Evolutionary conservation across 2,888 invertebrate genomes (phyloP).

Genomic region (Acrocyrtus sp.): DNA sequence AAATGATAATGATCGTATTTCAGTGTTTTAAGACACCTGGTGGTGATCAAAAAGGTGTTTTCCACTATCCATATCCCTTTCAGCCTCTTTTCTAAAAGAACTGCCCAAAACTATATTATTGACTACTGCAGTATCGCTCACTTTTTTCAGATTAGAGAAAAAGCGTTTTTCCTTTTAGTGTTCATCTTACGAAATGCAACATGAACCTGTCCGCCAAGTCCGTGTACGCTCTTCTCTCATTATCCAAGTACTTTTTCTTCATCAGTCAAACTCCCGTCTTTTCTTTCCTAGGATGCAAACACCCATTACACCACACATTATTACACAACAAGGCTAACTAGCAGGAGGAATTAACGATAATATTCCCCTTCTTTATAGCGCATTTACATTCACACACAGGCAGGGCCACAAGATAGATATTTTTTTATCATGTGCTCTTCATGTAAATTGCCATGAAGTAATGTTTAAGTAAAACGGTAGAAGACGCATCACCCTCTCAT

Average conservation of each 20-base stretch:
- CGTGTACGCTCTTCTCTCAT: constrained; percentile 26
- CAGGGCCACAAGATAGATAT: too few species aligned
- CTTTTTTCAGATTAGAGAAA: too few species aligned
- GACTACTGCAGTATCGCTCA: too few species aligned
- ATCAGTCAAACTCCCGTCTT: constrained; percentile 34
- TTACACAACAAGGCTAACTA: constrained; percentile 18
- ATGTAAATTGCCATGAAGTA: constrained; percentile 35
- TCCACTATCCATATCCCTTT: too few species aligned
- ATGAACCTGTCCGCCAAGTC: constrained; percentile 20
- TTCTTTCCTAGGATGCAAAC: constrained; percentile 25
- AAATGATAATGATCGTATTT: constrained; percentile 36
- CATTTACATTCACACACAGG: constrained; percentile 33
- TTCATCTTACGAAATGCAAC: constrained; percentile 5
- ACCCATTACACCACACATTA: constrained; percentile 30
- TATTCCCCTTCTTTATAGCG: constrained; percentile 12
- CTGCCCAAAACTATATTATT: too few species aligned
- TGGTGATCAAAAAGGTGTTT: constrained; percentile 6
- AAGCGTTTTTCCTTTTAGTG: not conserved
- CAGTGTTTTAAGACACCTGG: constrained; percentile 36
- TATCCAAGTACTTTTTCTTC: constrained; percentile 44
- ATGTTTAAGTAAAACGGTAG: not conserved
- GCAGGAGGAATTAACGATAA: constrained; percentile 31
- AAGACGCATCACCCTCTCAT: not conserved
- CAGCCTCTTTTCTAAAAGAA: too few species aligned
- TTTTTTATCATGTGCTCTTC: constrained; percentile 21